These are phyloP conservation scores for Drosophila neonasuta DNA, from an alignment of 2,888 invertebrate genomes.

Conservation along the genomic window DNA sequence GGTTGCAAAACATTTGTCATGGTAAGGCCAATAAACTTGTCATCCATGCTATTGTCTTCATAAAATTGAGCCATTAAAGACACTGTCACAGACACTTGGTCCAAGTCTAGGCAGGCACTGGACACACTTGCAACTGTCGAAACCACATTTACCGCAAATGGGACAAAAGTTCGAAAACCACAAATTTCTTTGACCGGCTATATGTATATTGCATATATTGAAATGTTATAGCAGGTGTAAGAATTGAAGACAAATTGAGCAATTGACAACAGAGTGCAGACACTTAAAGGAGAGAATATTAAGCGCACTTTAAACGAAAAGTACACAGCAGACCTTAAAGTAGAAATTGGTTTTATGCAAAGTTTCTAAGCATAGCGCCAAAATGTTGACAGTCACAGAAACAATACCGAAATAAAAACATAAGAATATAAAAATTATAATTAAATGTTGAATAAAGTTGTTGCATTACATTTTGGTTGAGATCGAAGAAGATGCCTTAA, in stretches of 20 bases:
- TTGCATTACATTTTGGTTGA: slow-evolving; percentile 32
- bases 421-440: not conserved
- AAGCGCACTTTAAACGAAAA: not conserved
- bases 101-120: not conserved
- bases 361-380: not conserved
- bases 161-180: slow-evolving; percentile 42
- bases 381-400: not conserved
- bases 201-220: slow-evolving; percentile 36
- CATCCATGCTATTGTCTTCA: slow-evolving; percentile 19
- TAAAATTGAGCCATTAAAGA: slow-evolving; percentile 34
- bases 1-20: slow-evolving; percentile 11
- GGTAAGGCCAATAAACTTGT: slow-evolving; percentile 37
- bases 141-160: slow-evolving; percentile 58
- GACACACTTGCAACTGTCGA: slow-evolving; percentile 9
- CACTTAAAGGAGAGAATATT: not conserved
- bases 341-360: no score
- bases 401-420: not conserved
- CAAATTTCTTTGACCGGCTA: slow-evolving; percentile 41
- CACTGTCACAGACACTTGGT: slow-evolving; percentile 9
- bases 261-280: slow-evolving; percentile 11
- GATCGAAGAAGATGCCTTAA: slow-evolving; percentile 22
- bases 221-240: slow-evolving; percentile 21
- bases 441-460: not conserved
- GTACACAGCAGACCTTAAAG: not conserved
- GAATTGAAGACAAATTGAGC: slow-evolving; percentile 25